These are phyloP conservation scores for Mobula hypostoma DNA, from an alignment of 2,113 vertebrate species.

Conservation along the genomic window DNA sequence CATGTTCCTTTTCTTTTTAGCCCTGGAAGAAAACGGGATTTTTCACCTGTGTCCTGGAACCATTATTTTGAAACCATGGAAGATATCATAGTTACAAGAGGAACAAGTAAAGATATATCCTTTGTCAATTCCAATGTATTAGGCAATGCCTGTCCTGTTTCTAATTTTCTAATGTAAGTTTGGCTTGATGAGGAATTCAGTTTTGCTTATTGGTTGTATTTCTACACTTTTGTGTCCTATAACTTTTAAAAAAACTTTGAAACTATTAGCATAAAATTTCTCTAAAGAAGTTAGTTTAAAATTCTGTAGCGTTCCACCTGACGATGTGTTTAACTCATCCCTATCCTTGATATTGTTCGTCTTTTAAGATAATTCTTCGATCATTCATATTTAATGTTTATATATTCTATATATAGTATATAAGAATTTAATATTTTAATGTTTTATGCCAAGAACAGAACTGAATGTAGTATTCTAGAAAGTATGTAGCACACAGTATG, in stretches of 20 bases:
- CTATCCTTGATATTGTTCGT: background rate
- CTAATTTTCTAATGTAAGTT: background rate
- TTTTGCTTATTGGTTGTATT: background rate
- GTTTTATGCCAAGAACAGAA: background rate
- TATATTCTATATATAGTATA: no score
- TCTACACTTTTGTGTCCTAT: background rate
- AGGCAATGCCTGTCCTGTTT: background rate
- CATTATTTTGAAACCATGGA: conserved; percentile 96
- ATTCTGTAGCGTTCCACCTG: background rate
- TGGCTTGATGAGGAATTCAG: background rate
- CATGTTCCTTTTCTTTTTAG: conserved; percentile 53
- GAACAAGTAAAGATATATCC: conserved; percentile 96
- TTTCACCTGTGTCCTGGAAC: conserved; percentile 83
- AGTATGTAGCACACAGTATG: background rate
- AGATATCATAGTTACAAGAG: conserved; percentile 84
- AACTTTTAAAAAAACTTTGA: background rate
- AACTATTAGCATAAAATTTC: background rate
- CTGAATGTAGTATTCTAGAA: background rate
- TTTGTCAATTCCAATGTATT: conserved; percentile 46
- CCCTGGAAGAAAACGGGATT: conserved; percentile 88
- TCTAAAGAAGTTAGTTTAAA: background rate
- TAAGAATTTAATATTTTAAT: no score
- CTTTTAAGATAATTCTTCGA: background rate
- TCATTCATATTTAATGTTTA: background rate
- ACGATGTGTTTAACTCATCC: background rate